Evolutionary conservation across 2,888 invertebrate species (phyloP).

Genomic region (Parelbella ahira): DNA sequence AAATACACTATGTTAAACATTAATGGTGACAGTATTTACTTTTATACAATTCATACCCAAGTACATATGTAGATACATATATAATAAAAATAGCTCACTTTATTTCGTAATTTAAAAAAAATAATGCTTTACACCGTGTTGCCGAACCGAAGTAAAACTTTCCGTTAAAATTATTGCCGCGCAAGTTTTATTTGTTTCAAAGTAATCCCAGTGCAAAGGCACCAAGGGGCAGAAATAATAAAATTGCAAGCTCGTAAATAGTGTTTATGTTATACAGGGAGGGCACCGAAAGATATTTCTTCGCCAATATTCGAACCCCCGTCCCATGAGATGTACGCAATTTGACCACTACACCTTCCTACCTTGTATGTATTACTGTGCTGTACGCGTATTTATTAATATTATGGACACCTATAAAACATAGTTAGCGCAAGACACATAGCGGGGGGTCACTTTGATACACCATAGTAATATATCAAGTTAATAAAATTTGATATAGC

Average conservation of each 20-base stretch:
- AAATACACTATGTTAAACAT: no score
- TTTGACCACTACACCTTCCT: slow-evolving; percentile 23
- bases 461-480: slow-evolving; percentile 6
- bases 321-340: slow-evolving; percentile 37
- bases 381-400: slow-evolving; percentile 23
- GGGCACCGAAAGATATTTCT: slow-evolving; percentile 30
- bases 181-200: slow-evolving; percentile 8
- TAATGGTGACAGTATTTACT: no score
- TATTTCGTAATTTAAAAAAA: no score
- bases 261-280: slow-evolving; percentile 35
- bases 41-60: no score
- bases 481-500: slow-evolving; percentile 2
- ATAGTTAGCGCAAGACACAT: slow-evolving; percentile 11
- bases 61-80: no score
- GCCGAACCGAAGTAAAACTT: background rate
- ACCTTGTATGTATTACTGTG: slow-evolving; percentile 3
- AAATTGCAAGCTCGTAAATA: slow-evolving; percentile 36
- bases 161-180: slow-evolving; percentile 27
- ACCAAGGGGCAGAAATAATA: slow-evolving; percentile 31
- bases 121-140: no score
- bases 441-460: slow-evolving; percentile 10
- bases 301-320: slow-evolving; percentile 35
- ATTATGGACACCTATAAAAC: slow-evolving; percentile 17
- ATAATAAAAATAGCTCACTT: no score
- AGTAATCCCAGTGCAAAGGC: slow-evolving; percentile 4